phyloP scores from a whole-genome alignment of 2,888 invertebrate species.

The Synergus itoensis region DNA sequence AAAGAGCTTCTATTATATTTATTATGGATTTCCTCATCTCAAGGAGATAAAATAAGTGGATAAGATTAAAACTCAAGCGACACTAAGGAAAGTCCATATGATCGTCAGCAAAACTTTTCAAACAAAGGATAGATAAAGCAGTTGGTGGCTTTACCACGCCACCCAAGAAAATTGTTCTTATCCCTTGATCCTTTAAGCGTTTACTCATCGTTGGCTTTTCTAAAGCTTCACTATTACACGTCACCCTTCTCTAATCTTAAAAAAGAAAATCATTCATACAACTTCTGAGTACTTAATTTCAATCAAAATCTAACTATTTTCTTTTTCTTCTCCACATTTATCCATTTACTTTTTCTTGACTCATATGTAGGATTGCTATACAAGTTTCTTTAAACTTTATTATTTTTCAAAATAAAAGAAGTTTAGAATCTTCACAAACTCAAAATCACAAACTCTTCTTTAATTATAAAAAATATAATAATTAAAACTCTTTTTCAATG shows the following conservation, averaged over 20 bases:
- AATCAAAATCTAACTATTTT: neutral
- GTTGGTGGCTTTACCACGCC: neutral
- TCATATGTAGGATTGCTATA: neutral
- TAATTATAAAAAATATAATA: too few species aligned
- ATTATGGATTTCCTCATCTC: neutral
- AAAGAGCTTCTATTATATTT: neutral
- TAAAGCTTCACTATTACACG: constrained; percentile 22
- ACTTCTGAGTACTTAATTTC: neutral
- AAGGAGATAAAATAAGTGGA: neutral
- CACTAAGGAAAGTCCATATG: neutral
- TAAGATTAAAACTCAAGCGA: neutral
- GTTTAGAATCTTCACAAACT: too few species aligned
- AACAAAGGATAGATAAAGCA: neutral
- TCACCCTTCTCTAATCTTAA: neutral
- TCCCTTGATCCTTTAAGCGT: constrained; percentile 34
- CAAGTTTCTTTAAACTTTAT: too few species aligned
- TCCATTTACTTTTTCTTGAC: neutral
- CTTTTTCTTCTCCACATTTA: neutral
- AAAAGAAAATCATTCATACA: neutral
- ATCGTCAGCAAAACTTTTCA: neutral
- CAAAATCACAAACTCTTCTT: too few species aligned
- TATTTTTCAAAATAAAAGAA: too few species aligned
- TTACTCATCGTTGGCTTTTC: constrained; percentile 33
- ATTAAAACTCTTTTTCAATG: too few species aligned
- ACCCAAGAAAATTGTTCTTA: constrained; percentile 25